Percentiles rank a stretch among this genome's conserved stretches.
These are phyloP conservation scores for Zootoca vivipara DNA, from an alignment of 2,113 vertebrate species.

Conservation along the genomic window DNA sequence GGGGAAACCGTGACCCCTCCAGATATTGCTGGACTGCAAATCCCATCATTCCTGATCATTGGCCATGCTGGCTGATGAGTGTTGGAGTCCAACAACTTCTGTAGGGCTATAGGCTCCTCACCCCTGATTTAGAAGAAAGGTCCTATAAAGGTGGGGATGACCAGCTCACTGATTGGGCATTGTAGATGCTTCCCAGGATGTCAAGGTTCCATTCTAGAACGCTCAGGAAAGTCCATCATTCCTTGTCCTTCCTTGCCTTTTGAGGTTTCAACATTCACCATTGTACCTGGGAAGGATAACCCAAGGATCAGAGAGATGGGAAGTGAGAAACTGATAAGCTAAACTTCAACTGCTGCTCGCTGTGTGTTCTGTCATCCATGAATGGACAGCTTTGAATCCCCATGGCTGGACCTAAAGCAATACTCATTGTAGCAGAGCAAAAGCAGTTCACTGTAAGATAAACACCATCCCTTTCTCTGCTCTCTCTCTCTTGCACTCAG, in stretches of 20 bases:
- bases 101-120: too few species aligned
- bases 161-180: neutral
- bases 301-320: neutral
- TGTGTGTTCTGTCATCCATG: slow-evolving; percentile 1
- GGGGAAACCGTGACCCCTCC: too few species aligned
- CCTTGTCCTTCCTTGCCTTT: neutral
- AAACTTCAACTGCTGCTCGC: neutral
- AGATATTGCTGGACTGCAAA: too few species aligned
- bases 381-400: slow-evolving; percentile 5
- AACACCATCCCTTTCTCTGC: neutral
- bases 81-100: too few species aligned
- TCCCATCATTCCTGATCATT: too few species aligned
- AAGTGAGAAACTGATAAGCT: neutral
- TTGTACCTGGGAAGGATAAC: neutral
- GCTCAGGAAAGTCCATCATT: neutral
- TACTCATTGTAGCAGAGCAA: neutral
- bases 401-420: neutral
- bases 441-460: neutral
- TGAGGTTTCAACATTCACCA: neutral
- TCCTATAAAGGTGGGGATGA: too few species aligned
- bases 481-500: neutral
- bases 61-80: too few species aligned
- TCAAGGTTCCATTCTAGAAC: neutral
- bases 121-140: too few species aligned
- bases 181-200: neutral